Conservation (phyloP, 2,113 vertebrate species). For the Cochlearius cochlearius region DNA sequence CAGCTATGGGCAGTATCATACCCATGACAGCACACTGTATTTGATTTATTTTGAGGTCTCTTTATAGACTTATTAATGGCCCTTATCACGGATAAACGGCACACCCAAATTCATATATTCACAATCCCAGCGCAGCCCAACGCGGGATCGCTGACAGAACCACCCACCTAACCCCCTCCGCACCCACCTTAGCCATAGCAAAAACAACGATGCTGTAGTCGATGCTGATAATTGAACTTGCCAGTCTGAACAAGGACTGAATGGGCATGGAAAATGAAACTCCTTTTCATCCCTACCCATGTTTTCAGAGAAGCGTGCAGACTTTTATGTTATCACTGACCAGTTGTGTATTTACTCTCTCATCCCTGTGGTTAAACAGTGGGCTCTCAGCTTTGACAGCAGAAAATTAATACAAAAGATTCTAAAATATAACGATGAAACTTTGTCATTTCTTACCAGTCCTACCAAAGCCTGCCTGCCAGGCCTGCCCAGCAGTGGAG, state of each 20-base stretch:
- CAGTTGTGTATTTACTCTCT: neutral
- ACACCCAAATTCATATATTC: neutral
- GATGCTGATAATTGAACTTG: neutral
- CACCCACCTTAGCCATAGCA: neutral
- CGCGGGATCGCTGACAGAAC: neutral
- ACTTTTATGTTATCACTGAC: neutral
- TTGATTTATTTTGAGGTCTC: neutral
- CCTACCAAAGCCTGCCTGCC: conserved; percentile 83
- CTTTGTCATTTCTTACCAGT: conserved; percentile 64
- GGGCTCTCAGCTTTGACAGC: neutral
- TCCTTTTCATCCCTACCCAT: neutral
- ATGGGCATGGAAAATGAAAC: neutral
- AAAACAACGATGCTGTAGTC: neutral
- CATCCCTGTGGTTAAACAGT: neutral
- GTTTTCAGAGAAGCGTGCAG: neutral
- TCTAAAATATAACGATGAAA: neutral
- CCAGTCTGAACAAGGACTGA: neutral
- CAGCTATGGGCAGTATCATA: neutral
- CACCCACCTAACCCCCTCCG: neutral
- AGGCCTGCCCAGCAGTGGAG: conserved; percentile 81
- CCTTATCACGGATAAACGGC: neutral
- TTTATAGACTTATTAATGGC: neutral
- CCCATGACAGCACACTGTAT: neutral
- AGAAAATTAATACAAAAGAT: neutral
- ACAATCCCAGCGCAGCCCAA: neutral